Evolutionary conservation across 2,797 vertebrate species (phyloP).

Genomic region (Peromyscus eremicus): DNA sequence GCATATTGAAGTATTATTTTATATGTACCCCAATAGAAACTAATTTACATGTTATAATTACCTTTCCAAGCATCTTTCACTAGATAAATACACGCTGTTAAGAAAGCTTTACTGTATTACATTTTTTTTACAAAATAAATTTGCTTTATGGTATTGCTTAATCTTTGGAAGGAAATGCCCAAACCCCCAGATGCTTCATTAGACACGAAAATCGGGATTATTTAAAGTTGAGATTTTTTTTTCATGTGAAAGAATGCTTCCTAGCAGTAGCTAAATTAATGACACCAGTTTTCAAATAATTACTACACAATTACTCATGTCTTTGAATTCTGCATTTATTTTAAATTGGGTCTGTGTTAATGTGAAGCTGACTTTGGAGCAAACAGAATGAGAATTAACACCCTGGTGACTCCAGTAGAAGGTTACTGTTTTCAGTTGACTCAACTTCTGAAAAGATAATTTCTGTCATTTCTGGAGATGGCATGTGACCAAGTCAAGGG

Average conservation of each 20-base stretch:
- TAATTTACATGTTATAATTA: constrained; percentile 89
- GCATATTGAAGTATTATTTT: constrained; percentile 75
- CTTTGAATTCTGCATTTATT: constrained; percentile 44
- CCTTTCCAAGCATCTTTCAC: constrained; percentile 83
- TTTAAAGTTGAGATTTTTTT: constrained; percentile 64
- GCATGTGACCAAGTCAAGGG: not conserved
- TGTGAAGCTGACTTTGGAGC: not conserved
- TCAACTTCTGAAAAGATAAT: not conserved
- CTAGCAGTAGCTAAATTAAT: constrained; percentile 78
- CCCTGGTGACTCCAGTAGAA: not conserved
- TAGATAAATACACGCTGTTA: constrained; percentile 86
- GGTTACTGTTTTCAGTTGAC: not conserved
- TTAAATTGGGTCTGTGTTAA: constrained; percentile 37
- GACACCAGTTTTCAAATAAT: constrained; percentile 66
- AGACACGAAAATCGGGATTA: constrained; percentile 78
- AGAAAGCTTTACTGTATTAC: constrained; percentile 82
- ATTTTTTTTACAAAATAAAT: constrained; percentile 81
- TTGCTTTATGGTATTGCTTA: constrained; percentile 81
- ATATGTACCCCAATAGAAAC: constrained; percentile 79
- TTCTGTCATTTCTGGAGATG: not conserved
- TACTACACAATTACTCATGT: constrained; percentile 9
- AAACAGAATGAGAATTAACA: not conserved
- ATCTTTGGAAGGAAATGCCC: constrained; percentile 67
- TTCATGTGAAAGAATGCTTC: constrained; percentile 68
- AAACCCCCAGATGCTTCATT: constrained; percentile 79